Base-by-base conservation (phyloP, 2,113 vertebrate genomes). In the Mus pahari region DNA sequence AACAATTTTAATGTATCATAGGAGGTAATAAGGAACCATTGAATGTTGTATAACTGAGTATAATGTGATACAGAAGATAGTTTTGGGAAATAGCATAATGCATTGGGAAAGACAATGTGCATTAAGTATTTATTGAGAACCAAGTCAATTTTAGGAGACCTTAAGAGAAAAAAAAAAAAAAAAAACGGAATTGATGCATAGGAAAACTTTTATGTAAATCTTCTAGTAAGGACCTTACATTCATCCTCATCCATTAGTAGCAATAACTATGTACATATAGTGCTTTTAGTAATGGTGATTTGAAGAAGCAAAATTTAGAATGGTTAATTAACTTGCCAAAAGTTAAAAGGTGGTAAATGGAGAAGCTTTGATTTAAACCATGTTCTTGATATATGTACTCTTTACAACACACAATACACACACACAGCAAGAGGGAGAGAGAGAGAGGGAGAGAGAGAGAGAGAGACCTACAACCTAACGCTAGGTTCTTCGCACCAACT, bases 141-240 rank as follows among this genome's bases (percentile, higher is more conserved):
- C 64, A 92, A 83, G 31, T 50, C 73, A 92, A 75, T 92, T 13
- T 64, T 84, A 88, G 45, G 2, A 24, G 17, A 14, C 50, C 19
- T 24, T 9, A 86, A 74, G 22, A 89, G 2, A 94, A 66, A 64
- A 42, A n/a, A n/a, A 9, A 86, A 74, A 17, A 89, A 1, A 94
- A 66, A 64, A 64, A 45, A 78, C 73, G 36, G 2, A 28, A 66
- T 1, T 45, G 90, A 86, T 6, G 58, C 70, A 75, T 71, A 28
- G 20, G 42, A 60, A 96, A 12, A 9, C 39, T 92, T 88, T 62
- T 71, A 12, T 84, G 55, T 17, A 17, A 42, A 31, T 55, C 55
- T 28, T 74, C 26, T 64, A 87, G n/a, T 71, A 90, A 89, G 14
- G 24, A 96, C 42, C 93, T 96, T 68, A 91, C 26, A 58, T 73